Evolutionary conservation across 2,113 vertebrate species (phyloP).

Genomic region (Myrmecophaga tridactyla): DNA sequence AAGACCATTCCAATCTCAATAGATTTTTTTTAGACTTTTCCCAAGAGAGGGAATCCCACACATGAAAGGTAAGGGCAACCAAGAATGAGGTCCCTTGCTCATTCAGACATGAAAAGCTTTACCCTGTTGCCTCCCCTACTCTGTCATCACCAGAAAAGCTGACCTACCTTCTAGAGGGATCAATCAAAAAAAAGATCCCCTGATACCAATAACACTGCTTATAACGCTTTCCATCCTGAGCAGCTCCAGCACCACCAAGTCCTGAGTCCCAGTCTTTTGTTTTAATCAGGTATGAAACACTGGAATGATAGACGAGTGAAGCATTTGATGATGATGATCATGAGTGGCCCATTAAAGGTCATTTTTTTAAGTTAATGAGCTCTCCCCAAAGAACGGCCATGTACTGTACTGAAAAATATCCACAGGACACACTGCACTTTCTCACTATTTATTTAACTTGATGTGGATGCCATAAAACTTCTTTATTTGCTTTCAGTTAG

Average conservation of each 20-base stretch:
- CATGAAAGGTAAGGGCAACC: neutral
- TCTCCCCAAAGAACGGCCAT: constrained; percentile 77
- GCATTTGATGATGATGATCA: constrained; percentile 80
- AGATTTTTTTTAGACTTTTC: constrained; percentile 11
- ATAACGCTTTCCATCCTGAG: constrained; percentile 6
- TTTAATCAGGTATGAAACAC: constrained; percentile 77
- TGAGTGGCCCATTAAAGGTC: constrained; percentile 82
- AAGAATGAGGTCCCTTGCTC: neutral
- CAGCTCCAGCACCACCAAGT: constrained; percentile 70
- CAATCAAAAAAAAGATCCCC: neutral
- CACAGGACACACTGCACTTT: constrained; percentile 75
- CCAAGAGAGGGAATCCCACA: neutral
- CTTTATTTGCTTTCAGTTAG: constrained; percentile 83
- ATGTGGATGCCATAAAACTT: constrained; percentile 81
- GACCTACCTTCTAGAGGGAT: neutral
- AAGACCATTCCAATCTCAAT: neutral
- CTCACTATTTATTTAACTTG: constrained; percentile 83
- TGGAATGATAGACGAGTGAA: constrained; percentile 75
- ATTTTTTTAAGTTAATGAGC: constrained; percentile 83
- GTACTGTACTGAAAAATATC: constrained; percentile 81
- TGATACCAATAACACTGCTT: neutral
- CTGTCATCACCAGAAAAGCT: neutral
- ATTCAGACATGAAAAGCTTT: neutral
- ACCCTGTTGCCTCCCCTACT: neutral
- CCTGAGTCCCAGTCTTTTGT: constrained; percentile 64